phyloP scores from a whole-genome alignment of 2,113 vertebrate genomes.

The Quiscalus mexicanus region DNA sequence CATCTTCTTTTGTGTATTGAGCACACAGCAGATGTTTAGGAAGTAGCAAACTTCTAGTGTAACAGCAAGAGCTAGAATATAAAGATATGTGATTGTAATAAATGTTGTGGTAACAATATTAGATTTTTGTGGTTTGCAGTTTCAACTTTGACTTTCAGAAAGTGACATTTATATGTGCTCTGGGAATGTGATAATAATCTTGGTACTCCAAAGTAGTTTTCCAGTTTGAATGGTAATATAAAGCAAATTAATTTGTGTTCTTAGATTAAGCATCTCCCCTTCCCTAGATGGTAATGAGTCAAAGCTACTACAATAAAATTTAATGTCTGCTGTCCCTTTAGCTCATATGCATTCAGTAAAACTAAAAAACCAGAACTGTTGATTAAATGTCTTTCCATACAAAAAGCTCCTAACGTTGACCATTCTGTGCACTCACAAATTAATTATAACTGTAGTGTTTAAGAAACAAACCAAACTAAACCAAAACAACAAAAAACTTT shows the following conservation, averaged over 20 bases:
- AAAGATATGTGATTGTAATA: conserved; percentile 22
- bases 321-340: not conserved
- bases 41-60: not conserved
- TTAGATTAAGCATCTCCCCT: conserved; percentile 5
- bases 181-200: conserved; percentile 46
- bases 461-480: not conserved
- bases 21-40: not conserved
- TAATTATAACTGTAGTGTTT: not conserved
- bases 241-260: conserved; percentile 49
- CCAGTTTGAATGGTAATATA: conserved; percentile 33
- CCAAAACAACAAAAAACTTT: not conserved
- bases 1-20: not conserved
- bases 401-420: not conserved
- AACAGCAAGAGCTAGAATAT: not conserved
- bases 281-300: conserved; percentile 16
- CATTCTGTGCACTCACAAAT: not conserved
- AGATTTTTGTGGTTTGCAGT: conserved; percentile 47
- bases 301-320: conserved; percentile 23
- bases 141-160: conserved; percentile 45
- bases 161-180: conserved; percentile 14
- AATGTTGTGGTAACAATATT: conserved; percentile 45
- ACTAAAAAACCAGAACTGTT: not conserved
- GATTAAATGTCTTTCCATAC: not conserved
- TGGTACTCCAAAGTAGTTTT: conserved; percentile 34
- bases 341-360: not conserved